A percentile compares a stretch with the other conserved stretches of the same genome.
phyloP scores from a whole-genome alignment of 2,113 vertebrate species.

The Tor tambroides region DNA sequence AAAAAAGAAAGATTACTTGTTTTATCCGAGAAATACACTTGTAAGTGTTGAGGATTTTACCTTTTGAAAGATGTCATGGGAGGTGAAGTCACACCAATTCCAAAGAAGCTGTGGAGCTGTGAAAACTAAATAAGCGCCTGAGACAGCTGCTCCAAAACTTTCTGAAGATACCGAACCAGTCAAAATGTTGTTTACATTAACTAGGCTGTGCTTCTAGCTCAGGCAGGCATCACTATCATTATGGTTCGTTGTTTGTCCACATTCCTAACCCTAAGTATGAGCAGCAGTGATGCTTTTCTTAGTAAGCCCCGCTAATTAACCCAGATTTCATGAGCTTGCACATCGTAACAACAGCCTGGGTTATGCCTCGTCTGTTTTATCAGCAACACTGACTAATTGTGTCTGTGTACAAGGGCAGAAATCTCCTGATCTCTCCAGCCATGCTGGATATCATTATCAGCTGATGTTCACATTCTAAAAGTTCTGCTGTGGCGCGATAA shows the following conservation, averaged over 20 bases:
- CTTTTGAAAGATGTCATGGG: background rate
- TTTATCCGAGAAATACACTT: slow-evolving; percentile 10
- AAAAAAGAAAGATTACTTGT: slow-evolving; percentile 15
- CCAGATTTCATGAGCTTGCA: slow-evolving; percentile 29
- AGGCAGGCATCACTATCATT: background rate
- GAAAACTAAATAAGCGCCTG: background rate
- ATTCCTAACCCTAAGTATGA: background rate
- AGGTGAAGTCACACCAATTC: background rate
- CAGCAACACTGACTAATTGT: slow-evolving; percentile 28
- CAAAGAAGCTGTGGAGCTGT: background rate
- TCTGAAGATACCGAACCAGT: background rate
- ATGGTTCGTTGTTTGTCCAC: background rate
- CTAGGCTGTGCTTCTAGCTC: background rate
- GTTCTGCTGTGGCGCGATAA: background rate
- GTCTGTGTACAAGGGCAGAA: slow-evolving; percentile 1
- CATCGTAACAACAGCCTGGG: slow-evolving; percentile 6
- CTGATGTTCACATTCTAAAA: slow-evolving; percentile 18
- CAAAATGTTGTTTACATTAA: background rate
- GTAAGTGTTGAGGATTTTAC: slow-evolving; percentile 22
- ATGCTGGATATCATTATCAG: slow-evolving; percentile 6
- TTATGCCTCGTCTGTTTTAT: slow-evolving; percentile 15
- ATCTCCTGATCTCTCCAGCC: slow-evolving; percentile 26
- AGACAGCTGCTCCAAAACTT: background rate
- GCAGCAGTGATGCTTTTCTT: background rate
- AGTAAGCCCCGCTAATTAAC: slow-evolving; percentile 13